Percentiles rank a stretch among this genome's conserved stretches.
phyloP scores from a whole-genome alignment of 1,140 invertebrate genomes.

The Brachionus angularis region DNA sequence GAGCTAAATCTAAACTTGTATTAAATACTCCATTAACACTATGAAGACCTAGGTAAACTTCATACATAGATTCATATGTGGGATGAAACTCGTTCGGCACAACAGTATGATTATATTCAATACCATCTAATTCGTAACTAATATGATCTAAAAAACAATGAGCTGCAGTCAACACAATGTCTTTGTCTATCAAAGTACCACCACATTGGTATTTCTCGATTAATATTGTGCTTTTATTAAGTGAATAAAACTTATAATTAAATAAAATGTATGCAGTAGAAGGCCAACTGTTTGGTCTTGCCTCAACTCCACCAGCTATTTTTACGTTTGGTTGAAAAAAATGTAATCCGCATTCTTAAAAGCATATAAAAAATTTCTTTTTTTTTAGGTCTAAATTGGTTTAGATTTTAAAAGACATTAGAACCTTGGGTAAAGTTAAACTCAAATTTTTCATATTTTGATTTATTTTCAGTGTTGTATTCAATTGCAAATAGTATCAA shows the following conservation, averaged over 20 bases:
- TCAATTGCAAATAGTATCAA: too few species aligned
- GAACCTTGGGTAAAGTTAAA: too few species aligned
- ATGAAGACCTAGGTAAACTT: background rate
- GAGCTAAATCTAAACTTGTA: too few species aligned
- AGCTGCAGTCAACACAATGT: constrained; percentile 23
- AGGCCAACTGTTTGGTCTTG: constrained; percentile 26
- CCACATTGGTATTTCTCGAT: background rate
- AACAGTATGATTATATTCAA: background rate
- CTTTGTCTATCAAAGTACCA: background rate
- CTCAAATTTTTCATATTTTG: too few species aligned
- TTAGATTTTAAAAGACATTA: too few species aligned
- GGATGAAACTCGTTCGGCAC: background rate
- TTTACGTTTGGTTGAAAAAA: background rate
- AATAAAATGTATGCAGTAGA: constrained; percentile 13
- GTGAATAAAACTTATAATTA: constrained; percentile 10
- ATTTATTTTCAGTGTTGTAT: too few species aligned
- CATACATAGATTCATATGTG: constrained; percentile 29
- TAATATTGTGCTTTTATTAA: constrained; percentile 1
- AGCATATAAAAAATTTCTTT: too few species aligned
- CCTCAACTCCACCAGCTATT: constrained; percentile 18
- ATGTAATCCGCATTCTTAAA: constrained; percentile 11
- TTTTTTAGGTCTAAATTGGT: too few species aligned
- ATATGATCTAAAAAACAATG: constrained; percentile 7
- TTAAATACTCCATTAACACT: too few species aligned
- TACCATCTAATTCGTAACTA: background rate